Evolutionary conservation across 2,888 invertebrate genomes (phyloP).

Genomic region (Pterostichus niger): DNA sequence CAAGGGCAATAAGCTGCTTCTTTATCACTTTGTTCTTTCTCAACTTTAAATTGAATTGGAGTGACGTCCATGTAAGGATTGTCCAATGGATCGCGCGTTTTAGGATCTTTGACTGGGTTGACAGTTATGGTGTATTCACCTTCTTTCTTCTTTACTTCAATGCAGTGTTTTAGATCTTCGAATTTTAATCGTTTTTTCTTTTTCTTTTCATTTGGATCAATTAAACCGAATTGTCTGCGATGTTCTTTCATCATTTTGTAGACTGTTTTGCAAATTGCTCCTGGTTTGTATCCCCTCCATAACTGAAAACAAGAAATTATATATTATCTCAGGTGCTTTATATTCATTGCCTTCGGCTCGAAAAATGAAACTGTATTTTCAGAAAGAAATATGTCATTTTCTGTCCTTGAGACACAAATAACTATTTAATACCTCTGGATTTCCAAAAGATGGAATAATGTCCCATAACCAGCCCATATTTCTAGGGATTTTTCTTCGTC

Average conservation of each 20-base stretch:
- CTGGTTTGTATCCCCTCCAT: conserved; percentile 78
- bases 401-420: too few species aligned
- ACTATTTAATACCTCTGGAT: conserved; percentile 29
- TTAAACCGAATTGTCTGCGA: conserved; percentile 73
- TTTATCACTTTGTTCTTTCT: conserved; percentile 13
- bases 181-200: conserved; percentile 74
- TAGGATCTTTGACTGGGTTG: conserved; percentile 63
- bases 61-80: conserved; percentile 54
- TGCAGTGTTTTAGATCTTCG: conserved; percentile 73
- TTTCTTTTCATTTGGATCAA: conserved; percentile 76
- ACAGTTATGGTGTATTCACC: conserved; percentile 59
- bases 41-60: conserved; percentile 61
- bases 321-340: too few species aligned
- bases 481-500: conserved; percentile 78
- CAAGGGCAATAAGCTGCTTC: conserved; percentile 70
- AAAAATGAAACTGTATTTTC: too few species aligned
- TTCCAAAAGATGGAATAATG: conserved; percentile 65
- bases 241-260: conserved; percentile 72
- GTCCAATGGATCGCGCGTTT: conserved; percentile 21
- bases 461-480: conserved; percentile 87
- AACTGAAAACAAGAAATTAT: conserved; percentile 52
- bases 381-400: too few species aligned
- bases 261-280: conserved; percentile 77
- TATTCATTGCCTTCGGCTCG: too few species aligned
- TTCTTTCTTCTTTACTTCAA: conserved; percentile 62